Conservation (phyloP, 2,113 vertebrate species). For the Notarius quadriscutis region DNA sequence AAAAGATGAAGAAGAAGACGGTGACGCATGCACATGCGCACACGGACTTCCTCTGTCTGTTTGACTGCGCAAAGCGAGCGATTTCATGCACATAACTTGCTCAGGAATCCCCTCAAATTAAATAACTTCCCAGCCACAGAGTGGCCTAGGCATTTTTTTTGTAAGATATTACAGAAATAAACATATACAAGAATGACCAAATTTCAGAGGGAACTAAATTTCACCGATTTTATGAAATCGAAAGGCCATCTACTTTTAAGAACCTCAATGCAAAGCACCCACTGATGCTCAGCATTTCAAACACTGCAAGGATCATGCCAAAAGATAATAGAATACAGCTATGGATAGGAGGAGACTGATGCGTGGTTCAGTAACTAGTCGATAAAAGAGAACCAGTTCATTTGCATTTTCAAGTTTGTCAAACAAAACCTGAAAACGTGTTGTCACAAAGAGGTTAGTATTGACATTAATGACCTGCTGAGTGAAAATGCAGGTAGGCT, state of each 20-base stretch:
- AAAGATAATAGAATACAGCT: not conserved
- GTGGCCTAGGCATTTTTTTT: no score
- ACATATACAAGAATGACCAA: no score
- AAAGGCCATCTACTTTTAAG: not conserved
- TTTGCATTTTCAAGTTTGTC: not conserved
- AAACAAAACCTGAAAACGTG: not conserved
- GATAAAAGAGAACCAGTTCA: not conserved
- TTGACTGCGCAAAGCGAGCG: no score
- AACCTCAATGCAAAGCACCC: not conserved
- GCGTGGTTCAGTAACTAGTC: not conserved
- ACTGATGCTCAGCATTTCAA: not conserved
- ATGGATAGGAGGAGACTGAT: not conserved
- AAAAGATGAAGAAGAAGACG: no score
- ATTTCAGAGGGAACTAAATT: no score
- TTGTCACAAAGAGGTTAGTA: not conserved
- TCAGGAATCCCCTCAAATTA: no score
- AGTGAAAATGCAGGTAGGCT: not conserved
- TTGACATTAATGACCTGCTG: not conserved
- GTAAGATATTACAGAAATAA: no score
- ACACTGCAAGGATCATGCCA: not conserved
- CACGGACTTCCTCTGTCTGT: no score
- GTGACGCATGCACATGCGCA: no score
- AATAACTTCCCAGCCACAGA: no score
- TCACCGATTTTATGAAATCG: no score
- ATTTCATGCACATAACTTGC: no score